phyloP scores from a whole-genome alignment of 2,888 invertebrate species.

The Volucella inanis region DNA sequence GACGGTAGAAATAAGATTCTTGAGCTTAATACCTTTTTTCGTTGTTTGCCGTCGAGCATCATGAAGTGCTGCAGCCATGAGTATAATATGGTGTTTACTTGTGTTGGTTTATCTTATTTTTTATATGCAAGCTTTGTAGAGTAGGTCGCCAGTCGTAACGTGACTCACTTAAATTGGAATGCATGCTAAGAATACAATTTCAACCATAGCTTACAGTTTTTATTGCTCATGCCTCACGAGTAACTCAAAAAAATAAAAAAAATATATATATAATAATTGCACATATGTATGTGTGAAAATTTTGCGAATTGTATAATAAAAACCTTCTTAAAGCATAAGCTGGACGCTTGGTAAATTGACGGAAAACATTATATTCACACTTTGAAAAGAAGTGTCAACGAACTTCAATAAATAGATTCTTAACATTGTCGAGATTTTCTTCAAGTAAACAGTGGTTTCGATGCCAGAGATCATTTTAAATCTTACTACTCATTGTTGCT shows the following conservation, averaged over 20 bases:
- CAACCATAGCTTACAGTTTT: slow-evolving; percentile 65
- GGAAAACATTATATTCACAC: slow-evolving; percentile 62
- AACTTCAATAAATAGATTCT: slow-evolving; percentile 63
- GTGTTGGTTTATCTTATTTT: slow-evolving; percentile 55
- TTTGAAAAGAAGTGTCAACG: slow-evolving; percentile 59
- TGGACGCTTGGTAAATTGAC: slow-evolving; percentile 41
- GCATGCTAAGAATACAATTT: slow-evolving; percentile 69
- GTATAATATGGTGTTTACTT: slow-evolving; percentile 15
- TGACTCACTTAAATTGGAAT: slow-evolving; percentile 75
- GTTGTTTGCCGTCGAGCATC: slow-evolving; percentile 14
- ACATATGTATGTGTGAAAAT: slow-evolving; percentile 17
- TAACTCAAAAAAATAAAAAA: slow-evolving; percentile 17
- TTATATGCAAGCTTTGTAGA: slow-evolving; percentile 72
- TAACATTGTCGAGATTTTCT: slow-evolving; percentile 44
- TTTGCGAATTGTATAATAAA: slow-evolving; percentile 66
- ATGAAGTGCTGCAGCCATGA: slow-evolving; percentile 1
- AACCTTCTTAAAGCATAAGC: slow-evolving; percentile 41
- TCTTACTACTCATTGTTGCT: slow-evolving; percentile 60
- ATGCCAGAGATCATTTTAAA: slow-evolving; percentile 61
- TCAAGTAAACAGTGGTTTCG: slow-evolving; percentile 48
- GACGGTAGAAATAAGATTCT: slow-evolving; percentile 39
- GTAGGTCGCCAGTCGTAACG: slow-evolving; percentile 68
- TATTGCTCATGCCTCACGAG: slow-evolving; percentile 46
- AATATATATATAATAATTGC: slow-evolving; percentile 40
- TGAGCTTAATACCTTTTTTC: slow-evolving; percentile 24